Percentiles rank a stretch among this genome's conserved stretches.
These are phyloP conservation scores for Drosophila cardini DNA, from an alignment of 1,140 invertebrate genomes.

Conservation along the genomic window DNA sequence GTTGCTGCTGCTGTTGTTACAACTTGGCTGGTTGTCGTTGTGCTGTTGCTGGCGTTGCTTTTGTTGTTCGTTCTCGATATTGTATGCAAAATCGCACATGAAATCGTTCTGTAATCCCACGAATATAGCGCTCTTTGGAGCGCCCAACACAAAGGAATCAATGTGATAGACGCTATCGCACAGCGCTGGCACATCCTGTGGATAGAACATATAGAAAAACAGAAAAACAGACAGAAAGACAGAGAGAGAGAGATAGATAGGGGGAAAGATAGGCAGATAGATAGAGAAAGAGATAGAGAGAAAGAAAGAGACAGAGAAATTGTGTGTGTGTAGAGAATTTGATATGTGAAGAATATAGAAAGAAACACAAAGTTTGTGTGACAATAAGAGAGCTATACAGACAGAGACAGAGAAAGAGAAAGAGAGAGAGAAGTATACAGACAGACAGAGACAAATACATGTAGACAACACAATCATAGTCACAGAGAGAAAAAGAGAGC, in stretches of 20 bases:
- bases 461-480: not conserved
- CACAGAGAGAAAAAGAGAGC: not conserved
- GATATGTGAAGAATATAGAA: slow-evolving; percentile 2
- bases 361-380: too few species aligned
- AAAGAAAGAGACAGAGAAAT: slow-evolving; percentile 40
- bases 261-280: slow-evolving; percentile 41
- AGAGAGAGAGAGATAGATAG: slow-evolving; percentile 52
- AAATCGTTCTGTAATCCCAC: slow-evolving; percentile 82
- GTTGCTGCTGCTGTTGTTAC: not conserved
- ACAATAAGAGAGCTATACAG: slow-evolving; percentile 10
- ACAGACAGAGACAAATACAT: not conserved
- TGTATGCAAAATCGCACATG: slow-evolving; percentile 66
- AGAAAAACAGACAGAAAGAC: slow-evolving; percentile 52
- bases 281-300: slow-evolving; percentile 47
- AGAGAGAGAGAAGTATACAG: not conserved
- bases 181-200: slow-evolving; percentile 79
- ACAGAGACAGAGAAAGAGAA: slow-evolving; percentile 38
- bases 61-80: slow-evolving; percentile 37
- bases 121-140: slow-evolving; percentile 83
- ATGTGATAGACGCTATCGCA: slow-evolving; percentile 80
- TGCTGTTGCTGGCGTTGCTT: slow-evolving; percentile 27
- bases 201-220: slow-evolving; percentile 73
- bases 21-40: not conserved
- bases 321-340: slow-evolving; percentile 37
- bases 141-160: slow-evolving; percentile 80